phyloP scores from a whole-genome alignment of 1,140 invertebrate genomes.

The Daktulosphaira vitifoliae region DNA sequence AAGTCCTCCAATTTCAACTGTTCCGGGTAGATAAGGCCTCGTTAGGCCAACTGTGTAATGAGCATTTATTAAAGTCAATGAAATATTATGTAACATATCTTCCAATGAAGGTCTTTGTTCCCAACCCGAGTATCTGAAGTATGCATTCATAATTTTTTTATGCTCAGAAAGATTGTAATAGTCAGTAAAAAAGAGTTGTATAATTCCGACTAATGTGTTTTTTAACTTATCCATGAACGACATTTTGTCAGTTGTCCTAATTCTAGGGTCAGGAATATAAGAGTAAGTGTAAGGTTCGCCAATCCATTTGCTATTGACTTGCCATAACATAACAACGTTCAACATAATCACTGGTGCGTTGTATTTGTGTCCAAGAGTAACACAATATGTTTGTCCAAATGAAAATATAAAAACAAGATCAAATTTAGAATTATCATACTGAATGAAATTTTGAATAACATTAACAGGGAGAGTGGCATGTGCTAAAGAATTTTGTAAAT shows the following conservation, averaged over 20 bases:
- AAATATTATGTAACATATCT: slow-evolving; percentile 43
- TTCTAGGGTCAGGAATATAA: slow-evolving; percentile 50
- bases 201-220: slow-evolving; percentile 42
- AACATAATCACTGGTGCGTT: slow-evolving; percentile 39
- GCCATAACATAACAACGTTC: neutral
- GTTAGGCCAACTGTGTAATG: slow-evolving; percentile 42
- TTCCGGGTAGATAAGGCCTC: slow-evolving; percentile 41
- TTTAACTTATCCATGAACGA: slow-evolving; percentile 48
- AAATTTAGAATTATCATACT: neutral
- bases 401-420: slow-evolving; percentile 1
- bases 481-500: neutral
- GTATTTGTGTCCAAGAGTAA: too few species aligned
- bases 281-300: slow-evolving; percentile 34
- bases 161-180: slow-evolving; percentile 36
- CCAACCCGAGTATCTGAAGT: slow-evolving; percentile 35
- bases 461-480: neutral
- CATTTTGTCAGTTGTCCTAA: slow-evolving; percentile 47
- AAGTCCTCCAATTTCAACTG: slow-evolving; percentile 45
- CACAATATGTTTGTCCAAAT: slow-evolving; percentile 22
- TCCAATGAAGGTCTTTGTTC: slow-evolving; percentile 42
- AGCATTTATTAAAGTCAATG: slow-evolving; percentile 43
- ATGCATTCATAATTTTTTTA: slow-evolving; percentile 12
- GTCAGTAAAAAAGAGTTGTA: neutral
- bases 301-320: neutral
- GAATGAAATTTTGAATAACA: slow-evolving; percentile 1